Percentiles rank a stretch among this genome's conserved stretches.
Conservation (phyloP, 2,113 vertebrate genomes). For the Eulacestoma nigropectus region DNA sequence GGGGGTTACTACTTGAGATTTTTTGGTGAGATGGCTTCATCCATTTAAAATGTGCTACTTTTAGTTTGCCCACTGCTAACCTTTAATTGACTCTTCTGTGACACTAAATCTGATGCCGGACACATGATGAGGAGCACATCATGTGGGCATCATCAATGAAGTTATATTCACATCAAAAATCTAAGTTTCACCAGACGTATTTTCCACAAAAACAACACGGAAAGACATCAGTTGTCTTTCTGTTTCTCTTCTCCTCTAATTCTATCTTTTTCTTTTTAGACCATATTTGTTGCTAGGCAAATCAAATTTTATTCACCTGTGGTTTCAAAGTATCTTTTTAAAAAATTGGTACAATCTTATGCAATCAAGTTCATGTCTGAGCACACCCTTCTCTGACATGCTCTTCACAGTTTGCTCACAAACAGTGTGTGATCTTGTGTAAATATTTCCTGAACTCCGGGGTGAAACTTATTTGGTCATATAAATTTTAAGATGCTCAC, state of each 20-base stretch:
- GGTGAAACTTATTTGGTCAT: not conserved
- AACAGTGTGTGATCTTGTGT: not conserved
- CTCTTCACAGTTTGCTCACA: not conserved
- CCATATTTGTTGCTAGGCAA: not conserved
- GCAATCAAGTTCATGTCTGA: not conserved
- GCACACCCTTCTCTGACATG: not conserved
- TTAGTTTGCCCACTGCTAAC: not conserved
- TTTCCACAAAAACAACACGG: not conserved
- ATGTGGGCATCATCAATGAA: not conserved
- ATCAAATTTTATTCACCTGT: not conserved
- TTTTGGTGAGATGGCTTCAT: not conserved
- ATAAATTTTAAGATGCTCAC: not conserved
- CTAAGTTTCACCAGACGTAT: not conserved
- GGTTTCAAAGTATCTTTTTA: not conserved
- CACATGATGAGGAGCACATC: not conserved
- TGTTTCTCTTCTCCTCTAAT: not conserved
- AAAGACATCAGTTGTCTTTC: not conserved
- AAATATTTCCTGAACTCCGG: not conserved
- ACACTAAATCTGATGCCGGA: not conserved
- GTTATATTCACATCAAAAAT: not conserved
- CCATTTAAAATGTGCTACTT: not conserved
- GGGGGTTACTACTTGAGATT: not conserved
- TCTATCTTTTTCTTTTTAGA: not conserved
- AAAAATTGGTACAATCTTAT: not conserved
- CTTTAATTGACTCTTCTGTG: not conserved